phyloP scores from a whole-genome alignment of 2,797 vertebrate species.

The Malacoraja senta region DNA sequence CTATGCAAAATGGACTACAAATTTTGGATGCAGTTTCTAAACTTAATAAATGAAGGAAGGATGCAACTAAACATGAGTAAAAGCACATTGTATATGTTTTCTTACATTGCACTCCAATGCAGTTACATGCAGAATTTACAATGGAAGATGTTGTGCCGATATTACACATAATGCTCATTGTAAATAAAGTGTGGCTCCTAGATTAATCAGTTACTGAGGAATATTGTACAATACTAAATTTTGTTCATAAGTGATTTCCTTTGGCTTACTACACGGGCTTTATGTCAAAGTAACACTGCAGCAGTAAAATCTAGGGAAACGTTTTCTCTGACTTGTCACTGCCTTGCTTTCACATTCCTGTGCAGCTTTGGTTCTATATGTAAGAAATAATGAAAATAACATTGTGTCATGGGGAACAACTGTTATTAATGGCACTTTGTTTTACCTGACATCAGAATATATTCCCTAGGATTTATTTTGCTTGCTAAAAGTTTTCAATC shows the following conservation, averaged over 20 bases:
- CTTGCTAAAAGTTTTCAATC: not conserved
- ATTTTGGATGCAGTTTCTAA: constrained; percentile 62
- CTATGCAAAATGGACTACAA: constrained; percentile 86
- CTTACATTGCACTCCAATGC: constrained; percentile 50
- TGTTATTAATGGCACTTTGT: not conserved
- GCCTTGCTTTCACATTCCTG: not conserved
- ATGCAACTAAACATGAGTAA: constrained; percentile 54
- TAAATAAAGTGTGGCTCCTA: not conserved
- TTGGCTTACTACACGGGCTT: constrained; percentile 12
- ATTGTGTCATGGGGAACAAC: not conserved
- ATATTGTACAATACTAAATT: not conserved
- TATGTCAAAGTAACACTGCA: not conserved
- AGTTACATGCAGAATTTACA: constrained; percentile 32
- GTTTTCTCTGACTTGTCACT: not conserved
- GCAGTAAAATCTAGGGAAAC: too few relatives aligned
- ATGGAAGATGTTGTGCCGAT: not conserved
- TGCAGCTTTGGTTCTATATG: not conserved
- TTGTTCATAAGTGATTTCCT: not conserved
- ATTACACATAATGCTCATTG: not conserved
- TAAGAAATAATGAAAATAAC: not conserved
- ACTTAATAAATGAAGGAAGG: constrained; percentile 51
- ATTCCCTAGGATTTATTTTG: not conserved
- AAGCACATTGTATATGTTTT: constrained; percentile 64
- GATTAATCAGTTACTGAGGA: too few relatives aligned
- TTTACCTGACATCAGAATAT: too few relatives aligned